phyloP scores from a whole-genome alignment of 2,888 invertebrate species.

The Stenolophus ochropezus region DNA sequence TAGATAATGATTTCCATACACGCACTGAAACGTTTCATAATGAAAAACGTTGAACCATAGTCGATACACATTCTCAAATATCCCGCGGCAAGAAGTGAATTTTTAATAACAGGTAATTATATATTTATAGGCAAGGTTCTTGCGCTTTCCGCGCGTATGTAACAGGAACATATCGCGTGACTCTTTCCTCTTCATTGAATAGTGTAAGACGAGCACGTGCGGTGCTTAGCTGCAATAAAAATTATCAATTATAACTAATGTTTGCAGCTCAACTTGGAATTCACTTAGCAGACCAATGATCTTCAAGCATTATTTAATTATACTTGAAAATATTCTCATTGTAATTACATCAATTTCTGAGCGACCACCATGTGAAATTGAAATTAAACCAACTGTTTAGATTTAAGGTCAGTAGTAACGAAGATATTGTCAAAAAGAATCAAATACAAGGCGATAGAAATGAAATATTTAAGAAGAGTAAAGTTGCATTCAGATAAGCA shows the following conservation, averaged over 20 bases:
- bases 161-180: slow-evolving; percentile 29
- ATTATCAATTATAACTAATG: slow-evolving; percentile 22
- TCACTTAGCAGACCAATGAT: not conserved
- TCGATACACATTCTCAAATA: slow-evolving; percentile 42
- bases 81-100: slow-evolving; percentile 42
- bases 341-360: too few relatives aligned
- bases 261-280: not conserved
- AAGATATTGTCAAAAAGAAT: too few relatives aligned
- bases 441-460: too few relatives aligned
- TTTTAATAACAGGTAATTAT: slow-evolving; percentile 46
- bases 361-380: too few relatives aligned
- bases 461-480: too few relatives aligned
- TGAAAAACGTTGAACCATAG: not conserved
- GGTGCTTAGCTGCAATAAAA: slow-evolving; percentile 16
- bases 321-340: too few relatives aligned
- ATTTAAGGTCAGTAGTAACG: too few relatives aligned
- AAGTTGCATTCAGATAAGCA: too few relatives aligned
- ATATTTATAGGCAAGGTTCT: slow-evolving; percentile 40
- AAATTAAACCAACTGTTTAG: too few relatives aligned
- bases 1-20: slow-evolving; percentile 30
- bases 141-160: slow-evolving; percentile 29
- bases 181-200: slow-evolving; percentile 38
- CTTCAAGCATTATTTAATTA: not conserved
- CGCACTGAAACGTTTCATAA: slow-evolving; percentile 8
- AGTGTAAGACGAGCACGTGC: slow-evolving; percentile 22